Evolutionary conservation across 2,797 vertebrate species (phyloP).

Genomic region (Anableps anableps): DNA sequence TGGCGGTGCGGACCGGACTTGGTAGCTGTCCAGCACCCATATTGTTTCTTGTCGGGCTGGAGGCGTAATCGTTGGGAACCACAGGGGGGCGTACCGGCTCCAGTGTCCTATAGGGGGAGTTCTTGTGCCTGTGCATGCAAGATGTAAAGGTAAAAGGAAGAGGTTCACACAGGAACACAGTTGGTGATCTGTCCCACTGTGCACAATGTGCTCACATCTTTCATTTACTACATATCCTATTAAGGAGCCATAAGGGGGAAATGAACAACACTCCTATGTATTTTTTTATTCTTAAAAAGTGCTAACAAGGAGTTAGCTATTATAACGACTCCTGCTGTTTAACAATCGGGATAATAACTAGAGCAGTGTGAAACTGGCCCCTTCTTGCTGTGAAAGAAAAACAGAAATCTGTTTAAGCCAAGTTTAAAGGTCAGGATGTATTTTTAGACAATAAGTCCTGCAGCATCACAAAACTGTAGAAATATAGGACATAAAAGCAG

Average conservation of each 20-base stretch:
- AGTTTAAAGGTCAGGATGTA: slow-evolving; percentile 41
- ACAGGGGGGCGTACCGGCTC: slow-evolving; percentile 97
- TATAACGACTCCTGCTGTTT: background rate
- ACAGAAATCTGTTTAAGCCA: slow-evolving; percentile 12
- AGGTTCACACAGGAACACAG: slow-evolving; percentile 14
- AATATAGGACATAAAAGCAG: slow-evolving; percentile 1
- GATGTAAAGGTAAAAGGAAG: slow-evolving; percentile 27
- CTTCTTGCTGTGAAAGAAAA: slow-evolving; percentile 18
- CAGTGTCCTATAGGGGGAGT: slow-evolving; percentile 96
- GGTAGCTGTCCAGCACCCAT: slow-evolving; percentile 84
- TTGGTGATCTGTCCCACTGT: background rate
- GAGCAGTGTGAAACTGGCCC: background rate
- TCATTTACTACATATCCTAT: background rate
- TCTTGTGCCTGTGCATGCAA: slow-evolving; percentile 83
- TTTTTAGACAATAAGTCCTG: slow-evolving; percentile 31
- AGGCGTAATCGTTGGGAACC: slow-evolving; percentile 96
- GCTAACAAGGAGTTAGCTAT: background rate
- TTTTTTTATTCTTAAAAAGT: background rate
- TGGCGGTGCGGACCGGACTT: slow-evolving; percentile 93
- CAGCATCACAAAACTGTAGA: slow-evolving; percentile 1
- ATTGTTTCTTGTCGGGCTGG: slow-evolving; percentile 91
- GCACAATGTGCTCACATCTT: background rate
- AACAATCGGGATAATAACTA: background rate
- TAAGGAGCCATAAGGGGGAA: slow-evolving; percentile 2
- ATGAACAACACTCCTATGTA: background rate